Evolutionary conservation across 2,113 vertebrate species (phyloP).

Genomic region (Bungarus multicinctus): DNA sequence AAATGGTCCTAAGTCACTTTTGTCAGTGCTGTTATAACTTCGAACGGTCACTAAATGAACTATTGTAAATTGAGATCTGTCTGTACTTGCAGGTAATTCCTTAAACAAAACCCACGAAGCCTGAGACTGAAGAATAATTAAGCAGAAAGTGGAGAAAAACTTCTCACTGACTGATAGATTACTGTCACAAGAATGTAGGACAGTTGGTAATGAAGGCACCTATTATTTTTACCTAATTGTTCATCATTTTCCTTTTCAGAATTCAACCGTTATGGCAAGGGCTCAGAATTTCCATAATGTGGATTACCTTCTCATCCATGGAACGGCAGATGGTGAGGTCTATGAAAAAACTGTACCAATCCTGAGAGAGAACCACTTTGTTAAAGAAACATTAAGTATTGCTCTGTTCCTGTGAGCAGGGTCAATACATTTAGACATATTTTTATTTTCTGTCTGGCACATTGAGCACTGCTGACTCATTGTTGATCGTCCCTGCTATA

Average conservation of each 20-base stretch:
- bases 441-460: slow-evolving; percentile 66
- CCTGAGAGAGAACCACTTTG: slow-evolving; percentile 74
- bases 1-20: too few relatives aligned
- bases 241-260: slow-evolving; percentile 76
- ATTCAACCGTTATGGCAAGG: slow-evolving; percentile 92
- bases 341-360: slow-evolving; percentile 75
- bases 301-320: slow-evolving; percentile 93
- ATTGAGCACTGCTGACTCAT: slow-evolving; percentile 60
- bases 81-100: background rate
- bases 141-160: background rate
- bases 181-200: background rate
- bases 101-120: background rate
- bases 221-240: slow-evolving; percentile 60
- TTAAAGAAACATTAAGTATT: slow-evolving; percentile 78
- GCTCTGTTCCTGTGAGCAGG: slow-evolving; percentile 68
- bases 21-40: too few relatives aligned
- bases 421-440: slow-evolving; percentile 64
- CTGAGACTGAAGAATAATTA: background rate
- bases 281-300: slow-evolving; percentile 91
- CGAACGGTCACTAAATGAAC: too few relatives aligned
- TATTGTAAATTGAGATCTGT: too few relatives aligned
- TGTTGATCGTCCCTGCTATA: slow-evolving; percentile 71
- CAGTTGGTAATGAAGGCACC: background rate
- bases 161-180: background rate
- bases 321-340: slow-evolving; percentile 95